Percentiles rank a stretch among this genome's conserved stretches.
phyloP scores from a whole-genome alignment of 2,113 vertebrate genomes.

The Gymnobelideus leadbeateri region DNA sequence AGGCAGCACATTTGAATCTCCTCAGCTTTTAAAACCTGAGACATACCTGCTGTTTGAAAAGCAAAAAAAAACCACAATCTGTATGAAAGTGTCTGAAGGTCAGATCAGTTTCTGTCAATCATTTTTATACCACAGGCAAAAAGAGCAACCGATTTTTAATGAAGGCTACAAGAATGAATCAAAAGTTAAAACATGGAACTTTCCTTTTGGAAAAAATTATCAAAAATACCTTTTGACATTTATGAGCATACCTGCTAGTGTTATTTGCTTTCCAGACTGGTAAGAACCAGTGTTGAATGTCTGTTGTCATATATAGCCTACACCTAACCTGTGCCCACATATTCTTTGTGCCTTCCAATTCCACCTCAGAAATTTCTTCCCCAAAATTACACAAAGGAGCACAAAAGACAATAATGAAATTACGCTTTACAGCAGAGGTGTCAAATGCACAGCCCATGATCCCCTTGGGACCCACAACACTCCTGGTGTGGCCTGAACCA shows the following conservation, averaged over 20 bases:
- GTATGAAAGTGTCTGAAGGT: not conserved
- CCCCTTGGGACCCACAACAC: not conserved
- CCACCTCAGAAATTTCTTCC: not conserved
- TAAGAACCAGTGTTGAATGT: not conserved
- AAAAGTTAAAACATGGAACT: not conserved
- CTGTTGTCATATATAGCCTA: not conserved
- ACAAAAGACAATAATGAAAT: not conserved
- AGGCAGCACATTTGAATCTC: not conserved
- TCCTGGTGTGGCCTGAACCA: not conserved
- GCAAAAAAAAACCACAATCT: not conserved
- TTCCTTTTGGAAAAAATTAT: not conserved
- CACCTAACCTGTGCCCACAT: not conserved
- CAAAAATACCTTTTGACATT: not conserved
- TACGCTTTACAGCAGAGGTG: not conserved
- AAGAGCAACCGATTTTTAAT: conserved; percentile 27
- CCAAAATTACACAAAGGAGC: not conserved
- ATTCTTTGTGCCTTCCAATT: not conserved
- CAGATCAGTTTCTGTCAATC: not conserved
- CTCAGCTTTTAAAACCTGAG: conserved; percentile 15
- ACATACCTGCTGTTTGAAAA: not conserved
- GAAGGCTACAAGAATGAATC: conserved; percentile 7
- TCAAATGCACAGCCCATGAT: not conserved
- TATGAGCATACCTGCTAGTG: not conserved
- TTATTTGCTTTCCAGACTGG: not conserved
- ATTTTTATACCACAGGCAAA: conserved; percentile 15